Base-by-base conservation (phyloP, 2,797 vertebrate species). In the Dermochelys coriacea region DNA sequence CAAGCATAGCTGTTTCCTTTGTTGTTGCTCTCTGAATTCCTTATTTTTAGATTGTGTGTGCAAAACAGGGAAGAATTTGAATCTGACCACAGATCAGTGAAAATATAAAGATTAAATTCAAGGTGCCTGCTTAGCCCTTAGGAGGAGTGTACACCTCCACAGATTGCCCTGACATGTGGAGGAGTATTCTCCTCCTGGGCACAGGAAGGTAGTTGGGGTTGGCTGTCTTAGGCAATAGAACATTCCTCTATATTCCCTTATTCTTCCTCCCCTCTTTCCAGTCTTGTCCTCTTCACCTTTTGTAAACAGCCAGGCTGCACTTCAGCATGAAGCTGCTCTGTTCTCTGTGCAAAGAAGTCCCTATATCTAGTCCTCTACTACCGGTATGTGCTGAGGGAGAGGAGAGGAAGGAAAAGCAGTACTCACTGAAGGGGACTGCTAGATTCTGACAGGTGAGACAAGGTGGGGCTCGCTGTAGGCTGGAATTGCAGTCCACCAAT, bases 201-300 rank as follows among this genome's bases (percentile, higher is more conserved):
- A 6, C 2, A 27, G 82, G 82, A 87, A 90, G 84, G 4, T 15
- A 12, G 49, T 59, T 84, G 37, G 37, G 19, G 15, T 45, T n/a
- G 0, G 18, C 84, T 81, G 80, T 12, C 8, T 71, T 45, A 37
- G 78, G 11, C 34, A 68, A 7, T 0, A 2, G 12, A 0, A 0
- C 3, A 45, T 86, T 78, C 37, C 19, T 55, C n/a, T 3, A 64
- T 64, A n/a, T 34, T 55, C 19, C 52, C 8, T 54, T 54, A 31
- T 14, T 75, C 41, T 47, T 25, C 27, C 25, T 49, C 27, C 23
- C 55, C 8, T n/a, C 61, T 77, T 31, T 29, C 41, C 74, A 75
- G 8, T 75, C 74, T 75, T 75, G 74, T 15, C 27, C 12, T 47
- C 14, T 77, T 77, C 23, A 77, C 27, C 8, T 77, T 49, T 45